Evolutionary conservation across 2,113 vertebrate genomes (phyloP), one percentile per base, ranked within the genome.

Genomic region (Aptenodytes forsteri): DNA sequence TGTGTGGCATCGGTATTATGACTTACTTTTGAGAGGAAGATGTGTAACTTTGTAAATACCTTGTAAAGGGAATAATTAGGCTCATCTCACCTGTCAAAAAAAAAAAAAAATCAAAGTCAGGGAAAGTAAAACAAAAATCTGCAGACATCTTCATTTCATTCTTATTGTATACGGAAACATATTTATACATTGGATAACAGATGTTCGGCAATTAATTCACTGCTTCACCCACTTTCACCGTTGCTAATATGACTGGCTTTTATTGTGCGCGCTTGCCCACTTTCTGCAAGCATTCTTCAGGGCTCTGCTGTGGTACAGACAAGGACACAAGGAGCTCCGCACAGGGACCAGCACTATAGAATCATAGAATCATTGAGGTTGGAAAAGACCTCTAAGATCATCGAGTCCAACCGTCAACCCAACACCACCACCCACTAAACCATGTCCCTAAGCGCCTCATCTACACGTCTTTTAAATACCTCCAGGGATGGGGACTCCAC

Each of bases 241-340:
- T 76, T 65, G 32, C 44, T 44, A 7, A 50, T 8, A 21, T 4
- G 20, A 7, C 21, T 27, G 42, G 6, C 5, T 67, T 49, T 42
- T 42, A 9, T 1, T 36, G 40, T 1, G 18, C 2, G 8, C 7
- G 21, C 52, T 86, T 44, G 32, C 49, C 12, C 11, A 1, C 1
- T 0, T 46, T 18, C 66, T 59, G 54, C 26, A 44, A 26, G 42
- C 7, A 10, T 9, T 44, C 10, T 7, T 20, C 11, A 6, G n/a
- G 38, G 40, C 40, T 29, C 76, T 5, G 16, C 49, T 2, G 4
- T 2, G 23, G 10, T 10, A 20, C 32, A 7, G 27, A 3, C 11
- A 34, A 16, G 44, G 55, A 13, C 26, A 4, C 5, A 1, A 21
- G 26, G 30, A 50, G 27, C 50, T 59, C 52, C 46, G 6, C 0